phyloP scores from a whole-genome alignment of 2,888 invertebrate species.

The Nemapogon koenigi region DNA sequence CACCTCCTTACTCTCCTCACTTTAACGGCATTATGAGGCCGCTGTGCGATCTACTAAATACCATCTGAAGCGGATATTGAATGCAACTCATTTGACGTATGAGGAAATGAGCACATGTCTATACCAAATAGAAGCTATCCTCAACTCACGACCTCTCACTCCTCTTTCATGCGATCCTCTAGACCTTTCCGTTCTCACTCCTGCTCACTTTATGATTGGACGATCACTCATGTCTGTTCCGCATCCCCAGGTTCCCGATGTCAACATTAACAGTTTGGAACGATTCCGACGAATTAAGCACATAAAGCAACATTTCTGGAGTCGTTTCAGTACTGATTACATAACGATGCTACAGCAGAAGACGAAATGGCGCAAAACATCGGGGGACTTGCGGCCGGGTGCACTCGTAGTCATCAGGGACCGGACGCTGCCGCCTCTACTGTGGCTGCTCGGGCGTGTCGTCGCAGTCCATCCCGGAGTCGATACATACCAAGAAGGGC shows the following conservation, averaged over 20 bases:
- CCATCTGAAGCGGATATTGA: slow-evolving; percentile 10
- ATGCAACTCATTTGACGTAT: slow-evolving; percentile 5
- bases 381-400: not conserved
- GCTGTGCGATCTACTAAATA: slow-evolving; percentile 8
- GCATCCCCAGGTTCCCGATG: too few species aligned
- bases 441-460: slow-evolving; percentile 11
- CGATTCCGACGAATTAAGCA: slow-evolving; percentile 13
- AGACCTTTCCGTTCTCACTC: slow-evolving; percentile 12
- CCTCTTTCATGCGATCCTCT: slow-evolving; percentile 13
- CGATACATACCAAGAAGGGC: too few species aligned
- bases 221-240: slow-evolving; percentile 12
- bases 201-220: slow-evolving; percentile 15
- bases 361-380: slow-evolving; percentile 5
- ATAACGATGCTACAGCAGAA: slow-evolving; percentile 14
- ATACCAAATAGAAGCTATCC: slow-evolving; percentile 3
- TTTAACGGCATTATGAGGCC: slow-evolving; percentile 12
- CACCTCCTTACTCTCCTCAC: slow-evolving; percentile 13
- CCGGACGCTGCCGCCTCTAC: slow-evolving; percentile 8
- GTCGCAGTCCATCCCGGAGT: not conserved
- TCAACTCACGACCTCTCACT: slow-evolving; percentile 8
- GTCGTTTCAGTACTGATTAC: slow-evolving; percentile 14
- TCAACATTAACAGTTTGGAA: slow-evolving; percentile 7
- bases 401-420: slow-evolving; percentile 12
- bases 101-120: slow-evolving; percentile 10
- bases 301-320: slow-evolving; percentile 14